phyloP scores from a whole-genome alignment of 2,888 invertebrate species.

The Adela reaumurella region DNA sequence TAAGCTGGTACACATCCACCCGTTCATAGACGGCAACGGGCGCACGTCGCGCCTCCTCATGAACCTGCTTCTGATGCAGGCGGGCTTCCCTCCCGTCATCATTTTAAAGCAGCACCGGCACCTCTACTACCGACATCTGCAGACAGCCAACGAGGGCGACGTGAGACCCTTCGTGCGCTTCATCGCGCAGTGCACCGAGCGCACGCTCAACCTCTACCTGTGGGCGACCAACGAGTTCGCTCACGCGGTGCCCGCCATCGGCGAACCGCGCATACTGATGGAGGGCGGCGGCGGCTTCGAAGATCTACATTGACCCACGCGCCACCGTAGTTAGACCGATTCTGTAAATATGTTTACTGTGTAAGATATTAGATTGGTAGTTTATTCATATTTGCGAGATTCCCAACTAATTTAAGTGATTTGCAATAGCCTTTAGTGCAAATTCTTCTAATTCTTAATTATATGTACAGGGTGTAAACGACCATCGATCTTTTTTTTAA shows the following conservation, averaged over 20 bases:
- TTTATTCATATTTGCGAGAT: no score
- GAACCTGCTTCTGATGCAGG: conserved; percentile 93
- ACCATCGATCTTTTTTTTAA: no score
- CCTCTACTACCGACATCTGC: conserved; percentile 83
- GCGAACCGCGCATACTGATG: conserved; percentile 39
- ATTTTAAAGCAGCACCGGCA: conserved; percentile 83
- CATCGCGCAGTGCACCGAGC: conserved; percentile 89
- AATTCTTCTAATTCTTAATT: no score
- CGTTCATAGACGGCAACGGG: conserved; percentile 96
- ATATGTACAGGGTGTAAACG: no score
- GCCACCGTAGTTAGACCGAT: no score
- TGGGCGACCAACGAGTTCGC: conserved; percentile 77
- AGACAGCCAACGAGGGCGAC: conserved; percentile 91
- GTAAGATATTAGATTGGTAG: no score
- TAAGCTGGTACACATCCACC: conserved; percentile 94
- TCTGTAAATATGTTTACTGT: no score
- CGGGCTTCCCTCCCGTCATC: conserved; percentile 94
- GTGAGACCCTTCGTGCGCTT: conserved; percentile 94
- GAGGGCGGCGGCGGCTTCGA: conserved; percentile 15
- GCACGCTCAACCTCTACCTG: conserved; percentile 81
- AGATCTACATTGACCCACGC: conserved; percentile 3
- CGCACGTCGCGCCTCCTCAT: conserved; percentile 91
- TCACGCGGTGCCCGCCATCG: conserved; percentile 65
- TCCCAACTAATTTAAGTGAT: no score
- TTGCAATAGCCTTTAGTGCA: no score